Base-by-base conservation (phyloP, 2,797 vertebrate species). In the Pitangus sulphuratus region DNA sequence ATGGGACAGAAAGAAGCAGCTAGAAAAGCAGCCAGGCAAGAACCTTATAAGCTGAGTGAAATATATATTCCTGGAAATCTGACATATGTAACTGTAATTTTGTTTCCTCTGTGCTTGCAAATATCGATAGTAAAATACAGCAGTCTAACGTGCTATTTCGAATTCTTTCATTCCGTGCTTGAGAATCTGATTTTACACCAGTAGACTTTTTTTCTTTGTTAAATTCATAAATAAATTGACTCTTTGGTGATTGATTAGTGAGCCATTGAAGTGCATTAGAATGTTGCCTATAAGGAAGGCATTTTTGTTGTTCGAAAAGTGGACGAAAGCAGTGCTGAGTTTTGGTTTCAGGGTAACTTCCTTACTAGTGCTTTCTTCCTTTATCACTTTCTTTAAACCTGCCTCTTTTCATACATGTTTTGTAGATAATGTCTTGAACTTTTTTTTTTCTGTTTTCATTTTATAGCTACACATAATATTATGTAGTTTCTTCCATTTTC, bases 381-480 rank as follows among this genome's bases (percentile, higher is more conserved):
- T 30, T 56, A 0, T 48, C 12, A 15, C 14, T 61, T 71, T 76
- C 8, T 54, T 72, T 58, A 66, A 56, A 39, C 82, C 39, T 81
- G 14, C 15, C 8, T 62, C 13, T 71, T 89, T 12, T 62, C 11
- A 1, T 50, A 1, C 0, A 0, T 56, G 22, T 35, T 79, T 80
- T 54, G 5, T 74, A 79, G 40, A 24, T 69, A 56, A 47, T 61
- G 20, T 45, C 7, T 76, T 86, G 26, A 70, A 8, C 3, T 12
- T 21, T 50, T 70, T 70, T 70, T 31, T 42, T 61, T 61, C 30
- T 22, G 10, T 2, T 66, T 90, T 77, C n/a, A 44, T 76, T 84
- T 88, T 74, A 16, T 81, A 60, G 16, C 20, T 87, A 16, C 35
- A 28, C 14, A 15, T 33, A 44, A 31, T 61, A n/a, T 45, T 64